A percentile compares a stretch with the other conserved stretches of the same genome.
phyloP scores from a whole-genome alignment of 2,113 vertebrate species.

The Ochotona curzoniae region DNA sequence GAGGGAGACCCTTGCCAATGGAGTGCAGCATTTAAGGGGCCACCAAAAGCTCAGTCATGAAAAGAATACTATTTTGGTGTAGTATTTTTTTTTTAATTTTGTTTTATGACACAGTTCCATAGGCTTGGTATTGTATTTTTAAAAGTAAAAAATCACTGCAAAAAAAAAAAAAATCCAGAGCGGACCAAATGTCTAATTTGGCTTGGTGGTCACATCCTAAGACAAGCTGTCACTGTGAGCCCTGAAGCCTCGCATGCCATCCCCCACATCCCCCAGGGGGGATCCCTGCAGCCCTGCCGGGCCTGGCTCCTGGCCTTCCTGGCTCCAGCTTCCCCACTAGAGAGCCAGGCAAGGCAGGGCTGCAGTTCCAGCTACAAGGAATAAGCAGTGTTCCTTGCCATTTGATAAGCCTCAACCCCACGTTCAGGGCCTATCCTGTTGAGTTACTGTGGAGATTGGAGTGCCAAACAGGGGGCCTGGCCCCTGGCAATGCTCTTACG shows the following conservation, averaged over 20 bases:
- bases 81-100: not conserved
- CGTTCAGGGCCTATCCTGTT: not conserved
- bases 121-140: too few relatives aligned
- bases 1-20: not conserved
- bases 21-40: not conserved
- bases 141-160: constrained; percentile 14
- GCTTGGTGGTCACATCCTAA: not conserved
- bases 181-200: not conserved
- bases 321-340: not conserved
- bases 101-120: too few relatives aligned
- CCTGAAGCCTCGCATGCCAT: too few relatives aligned
- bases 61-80: not conserved
- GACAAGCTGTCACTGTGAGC: not conserved
- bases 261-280: too few relatives aligned
- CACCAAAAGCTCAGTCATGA: not conserved
- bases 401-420: not conserved
- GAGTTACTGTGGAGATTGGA: not conserved
- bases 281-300: too few relatives aligned
- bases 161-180: not conserved
- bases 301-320: not conserved
- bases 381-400: not conserved
- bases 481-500: not conserved
- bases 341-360: too few relatives aligned
- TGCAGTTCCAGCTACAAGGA: not conserved
- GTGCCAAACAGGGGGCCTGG: not conserved